A percentile compares a stretch with the other conserved stretches of the same genome.
phyloP scores from a whole-genome alignment of 2,888 invertebrate species.

The Lutraria lutraria region DNA sequence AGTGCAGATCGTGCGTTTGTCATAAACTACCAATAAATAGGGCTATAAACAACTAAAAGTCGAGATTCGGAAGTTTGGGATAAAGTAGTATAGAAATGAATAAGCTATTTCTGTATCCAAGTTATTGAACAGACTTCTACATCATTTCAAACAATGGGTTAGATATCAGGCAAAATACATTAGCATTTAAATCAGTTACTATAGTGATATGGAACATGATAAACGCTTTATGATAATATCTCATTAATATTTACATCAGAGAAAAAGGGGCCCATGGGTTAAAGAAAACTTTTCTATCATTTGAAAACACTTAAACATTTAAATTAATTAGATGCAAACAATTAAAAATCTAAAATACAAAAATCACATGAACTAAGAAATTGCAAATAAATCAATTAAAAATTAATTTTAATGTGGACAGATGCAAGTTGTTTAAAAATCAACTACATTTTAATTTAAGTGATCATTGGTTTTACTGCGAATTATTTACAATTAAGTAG shows the following conservation, averaged over 20 bases:
- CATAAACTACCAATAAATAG: conserved; percentile 50
- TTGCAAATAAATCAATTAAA: conserved; percentile 4
- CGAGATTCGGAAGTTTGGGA: conserved; percentile 28
- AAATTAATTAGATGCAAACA: not conserved
- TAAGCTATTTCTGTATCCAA: conserved; percentile 25
- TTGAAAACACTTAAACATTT: not conserved
- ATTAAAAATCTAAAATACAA: not conserved
- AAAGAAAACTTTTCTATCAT: not conserved
- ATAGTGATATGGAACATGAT: conserved; percentile 64
- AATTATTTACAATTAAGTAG: too few species aligned
- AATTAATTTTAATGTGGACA: not conserved
- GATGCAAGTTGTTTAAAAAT: not conserved
- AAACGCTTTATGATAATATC: conserved; percentile 54
- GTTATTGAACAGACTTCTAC: conserved; percentile 62
- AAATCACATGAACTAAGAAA: not conserved
- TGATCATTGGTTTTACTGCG: too few species aligned
- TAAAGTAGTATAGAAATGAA: conserved; percentile 48
- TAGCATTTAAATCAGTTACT: conserved; percentile 74
- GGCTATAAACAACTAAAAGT: conserved; percentile 38
- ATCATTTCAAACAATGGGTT: conserved; percentile 63
- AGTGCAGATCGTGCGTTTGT: conserved; percentile 32
- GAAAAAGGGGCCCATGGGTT: conserved; percentile 34
- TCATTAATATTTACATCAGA: conserved; percentile 69
- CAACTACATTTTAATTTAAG: not conserved
- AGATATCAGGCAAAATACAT: conserved; percentile 68